phyloP scores from a whole-genome alignment of 2,113 vertebrate species.

The Oryctolagus cuniculus region DNA sequence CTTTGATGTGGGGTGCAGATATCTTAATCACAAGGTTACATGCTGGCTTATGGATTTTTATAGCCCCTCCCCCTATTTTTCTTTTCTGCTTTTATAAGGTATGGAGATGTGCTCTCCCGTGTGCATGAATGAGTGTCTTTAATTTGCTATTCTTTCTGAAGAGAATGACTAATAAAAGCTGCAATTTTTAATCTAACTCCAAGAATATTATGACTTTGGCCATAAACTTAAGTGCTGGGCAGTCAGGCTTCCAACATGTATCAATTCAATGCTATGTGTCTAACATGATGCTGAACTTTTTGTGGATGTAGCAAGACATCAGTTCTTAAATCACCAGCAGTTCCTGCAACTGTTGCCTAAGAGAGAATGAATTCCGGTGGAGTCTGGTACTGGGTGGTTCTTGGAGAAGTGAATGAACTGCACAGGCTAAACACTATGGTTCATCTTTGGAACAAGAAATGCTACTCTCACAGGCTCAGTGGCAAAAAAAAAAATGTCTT shows the following conservation, averaged over 20 bases:
- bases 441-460: conserved; percentile 41
- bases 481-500: conserved; percentile 37
- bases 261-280: background rate
- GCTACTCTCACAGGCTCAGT: background rate
- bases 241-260: conserved; percentile 13
- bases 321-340: background rate
- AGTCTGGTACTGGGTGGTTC: background rate
- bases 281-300: conserved; percentile 15
- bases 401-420: background rate
- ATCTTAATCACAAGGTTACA: too few species aligned
- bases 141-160: conserved; percentile 41
- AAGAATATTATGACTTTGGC: conserved; percentile 13
- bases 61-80: background rate
- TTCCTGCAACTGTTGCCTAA: conserved; percentile 6
- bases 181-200: conserved; percentile 50
- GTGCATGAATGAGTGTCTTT: background rate
- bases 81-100: conserved; percentile 3
- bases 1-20: too few species aligned
- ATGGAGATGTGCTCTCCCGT: background rate
- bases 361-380: conserved; percentile 5
- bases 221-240: conserved; percentile 5
- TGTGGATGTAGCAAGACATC: background rate
- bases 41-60: background rate
- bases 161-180: background rate
- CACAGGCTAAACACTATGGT: conserved; percentile 2